phyloP scores from a whole-genome alignment of 2,888 invertebrate genomes.

The Belgica antarctica region DNA sequence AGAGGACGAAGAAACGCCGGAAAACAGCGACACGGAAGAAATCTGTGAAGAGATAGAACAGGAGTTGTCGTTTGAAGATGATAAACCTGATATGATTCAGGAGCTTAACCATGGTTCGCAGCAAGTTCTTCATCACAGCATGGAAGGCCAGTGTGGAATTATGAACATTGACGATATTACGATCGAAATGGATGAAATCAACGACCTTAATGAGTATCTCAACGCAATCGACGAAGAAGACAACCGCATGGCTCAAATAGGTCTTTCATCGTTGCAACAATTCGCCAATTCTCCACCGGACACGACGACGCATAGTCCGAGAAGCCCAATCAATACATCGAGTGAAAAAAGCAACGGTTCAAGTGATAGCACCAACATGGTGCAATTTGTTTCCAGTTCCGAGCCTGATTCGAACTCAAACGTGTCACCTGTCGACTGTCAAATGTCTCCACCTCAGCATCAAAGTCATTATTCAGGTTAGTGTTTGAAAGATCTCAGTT shows the following conservation, averaged over 20 bases:
- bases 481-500: slow-evolving; percentile 1
- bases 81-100: slow-evolving; percentile 35
- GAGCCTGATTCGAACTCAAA: slow-evolving; percentile 64
- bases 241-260: slow-evolving; percentile 45
- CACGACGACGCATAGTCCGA: slow-evolving; percentile 80
- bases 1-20: slow-evolving; percentile 7
- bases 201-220: slow-evolving; percentile 40
- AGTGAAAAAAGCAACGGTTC: slow-evolving; percentile 53
- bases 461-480: slow-evolving; percentile 1
- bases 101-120: slow-evolving; percentile 36
- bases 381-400: slow-evolving; percentile 83
- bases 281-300: slow-evolving; percentile 78
- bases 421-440: slow-evolving; percentile 55
- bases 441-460: slow-evolving; percentile 53
- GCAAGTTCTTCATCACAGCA: slow-evolving; percentile 26
- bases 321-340: slow-evolving; percentile 58
- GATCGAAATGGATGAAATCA: slow-evolving; percentile 42
- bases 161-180: slow-evolving; percentile 42
- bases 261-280: slow-evolving; percentile 24
- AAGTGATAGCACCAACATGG: slow-evolving; percentile 55
- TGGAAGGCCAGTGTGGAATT: slow-evolving; percentile 31
- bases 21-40: slow-evolving; percentile 32
- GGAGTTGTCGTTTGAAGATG: slow-evolving; percentile 16
- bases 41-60: slow-evolving; percentile 18
- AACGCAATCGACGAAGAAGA: slow-evolving; percentile 42